phyloP scores from a whole-genome alignment of 1,140 invertebrate genomes.

The Camponotus vicinus region DNA sequence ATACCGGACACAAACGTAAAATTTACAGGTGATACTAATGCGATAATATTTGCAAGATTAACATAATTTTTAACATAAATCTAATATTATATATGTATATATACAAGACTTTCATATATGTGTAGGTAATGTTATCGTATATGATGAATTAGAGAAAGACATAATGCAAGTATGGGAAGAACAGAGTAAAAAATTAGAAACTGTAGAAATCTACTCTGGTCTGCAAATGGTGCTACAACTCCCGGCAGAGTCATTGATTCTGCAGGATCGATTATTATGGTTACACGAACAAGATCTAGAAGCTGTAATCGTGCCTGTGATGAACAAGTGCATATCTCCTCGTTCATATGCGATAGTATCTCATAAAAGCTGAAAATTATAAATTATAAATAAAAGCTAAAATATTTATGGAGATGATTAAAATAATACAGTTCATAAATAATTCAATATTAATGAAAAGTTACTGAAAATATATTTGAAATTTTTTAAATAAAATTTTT shows the following conservation, averaged over 20 bases:
- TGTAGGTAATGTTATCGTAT: conserved; percentile 34
- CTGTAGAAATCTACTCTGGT: conserved; percentile 80
- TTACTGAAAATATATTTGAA: neutral
- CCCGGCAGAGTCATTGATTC: conserved; percentile 81
- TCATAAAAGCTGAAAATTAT: conserved; percentile 48
- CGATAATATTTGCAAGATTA: conserved; percentile 9
- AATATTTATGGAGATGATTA: neutral
- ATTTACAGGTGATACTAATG: conserved; percentile 48
- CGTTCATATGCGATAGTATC: conserved; percentile 82
- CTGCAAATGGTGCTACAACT: conserved; percentile 82
- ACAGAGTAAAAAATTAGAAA: conserved; percentile 73
- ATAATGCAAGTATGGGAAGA: conserved; percentile 76
- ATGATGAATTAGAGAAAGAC: conserved; percentile 69
- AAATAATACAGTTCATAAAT: neutral
- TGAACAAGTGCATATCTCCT: conserved; percentile 81
- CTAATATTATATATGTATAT: conserved; percentile 29
- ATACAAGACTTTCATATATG: neutral
- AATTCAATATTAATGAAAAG: neutral
- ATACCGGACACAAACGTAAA: conserved; percentile 33
- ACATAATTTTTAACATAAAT: conserved; percentile 49
- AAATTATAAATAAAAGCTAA: neutral
- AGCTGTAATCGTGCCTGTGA: conserved; percentile 76
- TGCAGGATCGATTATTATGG: conserved; percentile 81
- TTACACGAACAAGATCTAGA: conserved; percentile 77
- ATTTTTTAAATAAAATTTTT: too few species aligned